Evolutionary conservation across 2,797 vertebrate genomes (phyloP).

Genomic region (Tarsius wallacei): DNA sequence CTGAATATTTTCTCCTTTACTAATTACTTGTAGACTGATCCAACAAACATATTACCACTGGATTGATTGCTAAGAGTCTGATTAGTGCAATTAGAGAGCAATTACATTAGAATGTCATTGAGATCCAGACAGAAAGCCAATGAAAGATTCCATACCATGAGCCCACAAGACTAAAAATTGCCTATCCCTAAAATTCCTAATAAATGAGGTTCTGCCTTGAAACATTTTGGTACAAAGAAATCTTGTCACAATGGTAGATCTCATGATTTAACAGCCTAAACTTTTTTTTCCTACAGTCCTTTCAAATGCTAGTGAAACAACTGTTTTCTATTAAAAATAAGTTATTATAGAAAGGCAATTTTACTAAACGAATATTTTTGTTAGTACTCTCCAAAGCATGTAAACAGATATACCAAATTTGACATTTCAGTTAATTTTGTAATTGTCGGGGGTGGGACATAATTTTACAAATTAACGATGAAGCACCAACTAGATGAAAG

Average conservation of each 20-base stretch:
- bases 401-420: background rate
- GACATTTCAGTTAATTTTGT: background rate
- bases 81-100: constrained; percentile 58
- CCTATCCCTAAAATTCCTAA: background rate
- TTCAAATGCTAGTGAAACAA: background rate
- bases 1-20: constrained; percentile 13
- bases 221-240: constrained; percentile 45
- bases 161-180: constrained; percentile 38
- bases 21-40: constrained; percentile 62
- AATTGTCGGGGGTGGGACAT: background rate
- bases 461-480: background rate
- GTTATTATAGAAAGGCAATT: constrained; percentile 9
- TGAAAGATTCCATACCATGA: background rate
- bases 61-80: constrained; percentile 58
- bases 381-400: background rate
- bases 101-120: constrained; percentile 48
- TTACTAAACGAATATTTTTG: background rate
- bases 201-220: constrained; percentile 46
- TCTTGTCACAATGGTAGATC: background rate
- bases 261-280: background rate
- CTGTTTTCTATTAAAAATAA: constrained; percentile 41
- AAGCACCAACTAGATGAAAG: background rate
- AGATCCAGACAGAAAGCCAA: constrained; percentile 31
- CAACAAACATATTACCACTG: background rate
- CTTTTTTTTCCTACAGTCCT: background rate